These are phyloP conservation scores for Fregata magnificens DNA, from an alignment of 2,113 vertebrate species.

Conservation along the genomic window DNA sequence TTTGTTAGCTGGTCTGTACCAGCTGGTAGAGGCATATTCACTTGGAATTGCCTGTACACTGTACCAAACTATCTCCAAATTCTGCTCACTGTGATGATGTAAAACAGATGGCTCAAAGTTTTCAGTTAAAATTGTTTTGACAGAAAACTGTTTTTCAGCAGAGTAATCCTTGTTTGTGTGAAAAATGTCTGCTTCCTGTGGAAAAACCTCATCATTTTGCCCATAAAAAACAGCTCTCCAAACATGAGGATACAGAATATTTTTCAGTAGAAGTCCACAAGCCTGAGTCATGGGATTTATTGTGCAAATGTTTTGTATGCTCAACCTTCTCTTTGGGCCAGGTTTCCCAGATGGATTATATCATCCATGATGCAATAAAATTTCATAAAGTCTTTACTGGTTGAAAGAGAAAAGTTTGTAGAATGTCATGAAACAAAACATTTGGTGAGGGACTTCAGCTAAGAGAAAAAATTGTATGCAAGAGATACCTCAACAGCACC, in stretches of 20 bases:
- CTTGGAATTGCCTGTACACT: background rate
- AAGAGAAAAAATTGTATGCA: background rate
- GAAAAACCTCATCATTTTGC: background rate
- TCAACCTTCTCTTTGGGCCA: background rate
- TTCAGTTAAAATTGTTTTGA: slow-evolving; percentile 16
- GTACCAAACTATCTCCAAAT: background rate
- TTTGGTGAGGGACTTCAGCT: background rate
- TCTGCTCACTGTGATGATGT: background rate
- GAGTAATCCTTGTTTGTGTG: background rate
- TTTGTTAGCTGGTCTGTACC: background rate
- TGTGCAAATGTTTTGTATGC: background rate
- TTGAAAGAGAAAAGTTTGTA: background rate
- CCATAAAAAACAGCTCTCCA: background rate
- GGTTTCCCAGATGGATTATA: background rate
- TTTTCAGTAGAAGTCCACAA: background rate
- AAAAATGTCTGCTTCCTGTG: background rate
- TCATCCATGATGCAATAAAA: background rate
- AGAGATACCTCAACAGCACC: background rate
- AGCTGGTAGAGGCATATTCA: background rate
- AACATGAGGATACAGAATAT: background rate
- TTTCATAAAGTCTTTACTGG: background rate
- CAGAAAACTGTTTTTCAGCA: slow-evolving; percentile 10
- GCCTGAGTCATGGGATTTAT: background rate
- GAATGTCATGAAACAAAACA: background rate
- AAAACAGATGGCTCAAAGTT: slow-evolving; percentile 30